These are phyloP conservation scores for Hemiscyllium ocellatum DNA, from an alignment of 2,113 vertebrate genomes.

Conservation along the genomic window DNA sequence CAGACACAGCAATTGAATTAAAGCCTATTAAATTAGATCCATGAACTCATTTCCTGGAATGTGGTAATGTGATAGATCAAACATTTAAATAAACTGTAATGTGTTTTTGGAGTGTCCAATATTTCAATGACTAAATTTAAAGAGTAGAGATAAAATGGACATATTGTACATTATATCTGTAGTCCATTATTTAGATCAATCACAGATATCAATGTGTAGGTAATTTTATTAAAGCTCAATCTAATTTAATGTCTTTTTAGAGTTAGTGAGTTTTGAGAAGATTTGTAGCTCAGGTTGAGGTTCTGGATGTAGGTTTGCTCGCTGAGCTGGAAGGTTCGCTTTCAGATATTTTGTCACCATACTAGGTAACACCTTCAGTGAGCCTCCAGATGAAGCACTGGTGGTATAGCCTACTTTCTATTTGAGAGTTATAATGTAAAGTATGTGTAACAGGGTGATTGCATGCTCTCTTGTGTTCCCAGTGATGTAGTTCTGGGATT, in stretches of 20 bases:
- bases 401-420: too few relatives aligned
- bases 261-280: neutral
- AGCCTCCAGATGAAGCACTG: too few relatives aligned
- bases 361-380: too few relatives aligned
- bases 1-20: neutral
- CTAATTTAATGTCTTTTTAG: neutral
- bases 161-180: neutral
- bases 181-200: neutral
- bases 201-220: neutral
- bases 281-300: too few relatives aligned
- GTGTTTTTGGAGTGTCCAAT: neutral
- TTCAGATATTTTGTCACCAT: too few relatives aligned
- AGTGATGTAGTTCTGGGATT: neutral
- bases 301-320: too few relatives aligned
- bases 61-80: neutral
- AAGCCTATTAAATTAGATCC: neutral
- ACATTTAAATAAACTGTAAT: conserved; percentile 23
- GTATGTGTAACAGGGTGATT: neutral
- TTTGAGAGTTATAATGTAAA: neutral
- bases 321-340: too few relatives aligned
- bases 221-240: neutral
- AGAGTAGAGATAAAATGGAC: neutral
- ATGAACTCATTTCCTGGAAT: conserved; percentile 24
- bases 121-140: conserved; percentile 10
- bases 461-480: neutral